Evolutionary conservation across 1,140 invertebrate species (phyloP).

Genomic region (Neodiprion fabricii): DNA sequence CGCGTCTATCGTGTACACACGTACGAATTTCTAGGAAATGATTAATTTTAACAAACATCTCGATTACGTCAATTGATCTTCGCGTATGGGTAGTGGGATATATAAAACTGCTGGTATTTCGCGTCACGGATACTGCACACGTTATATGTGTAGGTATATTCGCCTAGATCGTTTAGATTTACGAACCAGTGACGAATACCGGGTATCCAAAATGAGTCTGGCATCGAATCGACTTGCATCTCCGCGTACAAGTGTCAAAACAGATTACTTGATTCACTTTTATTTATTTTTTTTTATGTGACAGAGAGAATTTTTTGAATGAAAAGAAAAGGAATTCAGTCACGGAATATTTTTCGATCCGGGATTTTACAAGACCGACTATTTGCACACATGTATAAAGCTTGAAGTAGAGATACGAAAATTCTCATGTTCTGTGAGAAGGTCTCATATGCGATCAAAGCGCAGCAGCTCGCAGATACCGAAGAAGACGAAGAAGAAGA

Average conservation of each 20-base stretch:
- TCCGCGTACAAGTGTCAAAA: neutral
- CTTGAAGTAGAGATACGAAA: neutral
- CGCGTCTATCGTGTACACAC: no score
- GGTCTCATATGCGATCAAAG: neutral
- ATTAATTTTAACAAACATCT: no score
- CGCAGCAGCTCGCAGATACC: neutral
- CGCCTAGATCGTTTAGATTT: no score
- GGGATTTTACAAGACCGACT: neutral
- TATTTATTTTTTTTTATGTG: neutral
- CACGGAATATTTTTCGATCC: neutral
- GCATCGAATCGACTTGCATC: neutral
- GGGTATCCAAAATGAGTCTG: no score
- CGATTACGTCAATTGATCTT: no score
- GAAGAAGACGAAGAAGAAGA: neutral
- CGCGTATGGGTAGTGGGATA: no score
- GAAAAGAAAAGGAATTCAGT: no score
- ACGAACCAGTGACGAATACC: no score
- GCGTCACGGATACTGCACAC: no score
- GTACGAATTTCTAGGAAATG: no score
- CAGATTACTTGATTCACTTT: neutral
- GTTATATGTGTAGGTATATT: no score
- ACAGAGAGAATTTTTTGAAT: neutral
- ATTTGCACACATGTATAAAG: neutral
- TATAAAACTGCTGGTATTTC: no score
- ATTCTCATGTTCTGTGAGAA: constrained; percentile 7